Base-by-base conservation (phyloP, 2,888 invertebrate species). In the Spilarctia lutea region DNA sequence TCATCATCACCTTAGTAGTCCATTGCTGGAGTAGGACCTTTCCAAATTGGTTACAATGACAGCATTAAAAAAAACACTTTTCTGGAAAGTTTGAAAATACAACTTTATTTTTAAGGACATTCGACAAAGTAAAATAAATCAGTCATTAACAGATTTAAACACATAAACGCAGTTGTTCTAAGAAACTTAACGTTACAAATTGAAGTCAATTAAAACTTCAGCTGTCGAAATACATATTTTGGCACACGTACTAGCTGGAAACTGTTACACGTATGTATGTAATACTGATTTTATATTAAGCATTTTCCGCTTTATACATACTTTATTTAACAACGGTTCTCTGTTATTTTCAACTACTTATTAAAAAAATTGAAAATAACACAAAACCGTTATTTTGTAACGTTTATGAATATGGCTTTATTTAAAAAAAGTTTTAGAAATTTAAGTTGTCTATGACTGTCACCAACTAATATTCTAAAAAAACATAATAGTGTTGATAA, bases 11-110 rank as follows among this genome's bases (percentile, higher is more conserved):
- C 18, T 45, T 45, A 45, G 0, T 16, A 16, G 45, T 18, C 45
- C 45, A 45, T 18, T 45, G 16, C 18, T 45, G 45, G 18, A 11
- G 2, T 18, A 7, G 18, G 13, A 7, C 3, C 45, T 45, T 4
- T 45, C 18, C 45, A 45, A 45, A 18, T 3, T 2, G 45, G 45
- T 45, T 45, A 52, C 52, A 52, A 52, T 52, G 20, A 33, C n/a
- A 39, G 2, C 39, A 39, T 39, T 16, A 45, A 45, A 45, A 80
- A 80, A 85, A 60, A 70, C 39, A 42, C 30, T 60, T 42, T 30
- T 45, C 11, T 79, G 79, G 77, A 84, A 83, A 83, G 79, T 84
- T 81, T 81, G 72, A 81, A 84, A 86, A 86, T 81, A 80, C 75
- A 81, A 80, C 68, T 85, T 84, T 86, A 85, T 78, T 83, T 80